Evolutionary conservation across 1,140 invertebrate species (phyloP), one percentile per base, ranked within the genome.

Genomic region (Microplitis demolitor): DNA sequence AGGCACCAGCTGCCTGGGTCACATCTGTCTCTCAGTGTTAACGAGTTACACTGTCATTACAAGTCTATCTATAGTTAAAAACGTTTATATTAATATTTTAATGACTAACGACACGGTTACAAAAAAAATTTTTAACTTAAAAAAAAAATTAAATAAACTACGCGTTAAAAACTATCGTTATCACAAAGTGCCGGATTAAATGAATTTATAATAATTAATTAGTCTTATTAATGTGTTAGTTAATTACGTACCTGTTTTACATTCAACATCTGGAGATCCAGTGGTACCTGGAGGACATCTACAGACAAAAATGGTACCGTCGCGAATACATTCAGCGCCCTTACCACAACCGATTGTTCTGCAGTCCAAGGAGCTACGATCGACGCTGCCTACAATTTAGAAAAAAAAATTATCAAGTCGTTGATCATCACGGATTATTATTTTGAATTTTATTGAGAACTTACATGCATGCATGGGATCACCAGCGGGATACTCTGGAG

Each of bases 401-500:
- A 58, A 24, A 13, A 54, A 35, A 3, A 8, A 50, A 3, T 50
- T 50, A 8, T 50, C 13, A 8, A 50, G 45, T 50, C 6, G 6
- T 50, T 50, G 45, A 50, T 8, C 6, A 8, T 50, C 45, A 50
- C 13, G 45, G 13, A 50, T 50, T 24, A 50, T 50, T 24, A 50
- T 50, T 50, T 8, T 8, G 2, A 50, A 50, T 13, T 50, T 50
- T 50, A 50, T 50, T 3, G 34, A 54, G 51, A 24, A 83, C 82
- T 91, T 90, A 96, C 95, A 97, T 90, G 94, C 91, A 76, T 92
- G 90, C 76, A 92, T 91, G 9, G 95, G 94, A 89, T 97, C 93
- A 54, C 96, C 96, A 63, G 91, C 88, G 35, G 95, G 94, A 84
- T 90, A 94, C 78, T 92, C 91, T 13, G 90, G 84, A 56, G 95